Conservation (phyloP, 1,140 invertebrate genomes). For the Muscidifurax raptorellus region DNA sequence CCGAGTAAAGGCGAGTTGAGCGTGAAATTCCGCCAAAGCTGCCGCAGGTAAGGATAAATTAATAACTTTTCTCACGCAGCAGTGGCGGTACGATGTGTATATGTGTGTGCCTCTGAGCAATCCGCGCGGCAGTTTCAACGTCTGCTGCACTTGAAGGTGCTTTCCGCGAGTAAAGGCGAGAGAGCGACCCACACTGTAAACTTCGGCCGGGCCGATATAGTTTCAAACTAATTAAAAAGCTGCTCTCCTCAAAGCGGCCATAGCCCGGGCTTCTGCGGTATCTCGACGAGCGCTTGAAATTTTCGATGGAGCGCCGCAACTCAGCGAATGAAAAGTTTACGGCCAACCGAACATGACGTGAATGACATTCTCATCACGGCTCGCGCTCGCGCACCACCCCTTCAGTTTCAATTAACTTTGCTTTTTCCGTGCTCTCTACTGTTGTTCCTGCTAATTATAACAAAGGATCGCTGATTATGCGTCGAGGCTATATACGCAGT, state of each 20-base stretch:
- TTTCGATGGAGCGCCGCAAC: conserved; percentile 35
- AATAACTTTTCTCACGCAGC: conserved; percentile 31
- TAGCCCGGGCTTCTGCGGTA: conserved; percentile 34
- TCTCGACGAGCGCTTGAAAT: conserved; percentile 29
- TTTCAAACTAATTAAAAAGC: conserved; percentile 56
- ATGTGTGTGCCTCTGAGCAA: conserved; percentile 21
- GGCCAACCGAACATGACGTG: conserved; percentile 39
- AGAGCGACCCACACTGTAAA: conserved; percentile 20
- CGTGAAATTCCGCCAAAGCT: conserved; percentile 2
- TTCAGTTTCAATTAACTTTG: conserved; percentile 47
- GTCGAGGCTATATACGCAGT: not conserved
- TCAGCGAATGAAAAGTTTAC: conserved; percentile 42
- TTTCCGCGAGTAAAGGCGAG: conserved; percentile 16
- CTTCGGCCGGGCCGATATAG: conserved; percentile 35
- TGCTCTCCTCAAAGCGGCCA: conserved; percentile 45
- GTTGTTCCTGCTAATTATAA: conserved; percentile 8
- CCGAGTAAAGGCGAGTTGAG: not conserved
- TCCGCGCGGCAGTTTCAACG: conserved; percentile 21
- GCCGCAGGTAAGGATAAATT: conserved; percentile 41
- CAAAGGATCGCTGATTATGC: not conserved
- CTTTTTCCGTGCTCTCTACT: conserved; percentile 11
- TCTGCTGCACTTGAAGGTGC: conserved; percentile 52
- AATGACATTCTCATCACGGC: conserved; percentile 50
- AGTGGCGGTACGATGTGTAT: not conserved
- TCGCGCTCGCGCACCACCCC: not conserved